phyloP scores from a whole-genome alignment of 2,113 vertebrate genomes.

The Corapipo altera region DNA sequence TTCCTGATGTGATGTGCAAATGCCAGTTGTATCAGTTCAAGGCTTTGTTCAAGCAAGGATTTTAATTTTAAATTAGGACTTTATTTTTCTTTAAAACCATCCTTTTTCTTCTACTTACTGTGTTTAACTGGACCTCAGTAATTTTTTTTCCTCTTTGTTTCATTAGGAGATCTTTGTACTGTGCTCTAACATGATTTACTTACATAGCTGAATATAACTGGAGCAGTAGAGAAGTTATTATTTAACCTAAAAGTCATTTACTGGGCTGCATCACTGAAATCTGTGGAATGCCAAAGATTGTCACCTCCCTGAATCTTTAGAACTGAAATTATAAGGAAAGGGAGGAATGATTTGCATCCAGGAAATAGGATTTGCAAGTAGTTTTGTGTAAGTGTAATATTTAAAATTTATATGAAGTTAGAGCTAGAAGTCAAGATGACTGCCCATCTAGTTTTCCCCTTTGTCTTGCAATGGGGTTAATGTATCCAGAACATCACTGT shows the following conservation, averaged over 20 bases:
- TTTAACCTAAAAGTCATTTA: not conserved
- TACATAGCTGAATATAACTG: not conserved
- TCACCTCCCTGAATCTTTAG: not conserved
- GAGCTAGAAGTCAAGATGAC: not conserved
- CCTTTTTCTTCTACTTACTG: not conserved
- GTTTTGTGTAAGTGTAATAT: not conserved
- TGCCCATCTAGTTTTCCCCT: not conserved
- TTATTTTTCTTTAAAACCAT: not conserved
- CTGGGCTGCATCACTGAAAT: not conserved
- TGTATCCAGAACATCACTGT: not conserved
- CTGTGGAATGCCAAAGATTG: not conserved
- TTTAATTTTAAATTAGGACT: not conserved
- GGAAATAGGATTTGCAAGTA: not conserved
- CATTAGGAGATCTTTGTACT: not conserved
- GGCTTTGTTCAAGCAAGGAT: not conserved
- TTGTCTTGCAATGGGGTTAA: not conserved
- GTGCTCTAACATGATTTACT: not conserved
- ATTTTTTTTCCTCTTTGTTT: not conserved
- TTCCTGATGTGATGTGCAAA: not conserved
- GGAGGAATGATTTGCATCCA: not conserved
- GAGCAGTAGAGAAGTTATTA: not conserved
- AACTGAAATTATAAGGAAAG: not conserved
- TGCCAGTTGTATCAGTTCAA: not conserved
- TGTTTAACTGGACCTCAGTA: not conserved
- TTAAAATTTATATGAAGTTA: not conserved